Base-by-base conservation (phyloP, 2,113 vertebrate genomes). In the Poecilia latipinna region DNA sequence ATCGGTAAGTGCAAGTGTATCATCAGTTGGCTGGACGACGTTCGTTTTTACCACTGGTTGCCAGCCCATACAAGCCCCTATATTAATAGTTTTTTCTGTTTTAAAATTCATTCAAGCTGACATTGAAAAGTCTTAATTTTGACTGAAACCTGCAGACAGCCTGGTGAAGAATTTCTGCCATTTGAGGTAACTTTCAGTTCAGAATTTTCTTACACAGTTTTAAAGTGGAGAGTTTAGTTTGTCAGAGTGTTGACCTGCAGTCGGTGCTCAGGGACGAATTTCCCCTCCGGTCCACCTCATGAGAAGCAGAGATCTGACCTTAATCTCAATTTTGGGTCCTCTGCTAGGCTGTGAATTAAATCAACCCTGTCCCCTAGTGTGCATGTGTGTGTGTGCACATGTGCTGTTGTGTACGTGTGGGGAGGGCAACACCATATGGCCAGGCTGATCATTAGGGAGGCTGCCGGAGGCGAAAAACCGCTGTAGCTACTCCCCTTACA, bases 381-480 rank as follows among this genome's bases (percentile, higher is more conserved):
- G 69, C 44, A 66, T 51, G 62, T 72, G 71, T 69, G 76, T 73
- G 32, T 74, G 78, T 79, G 77, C 42, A 62, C 61, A 71, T 78
- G 85, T 70, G 70, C 66, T 57, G 61, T 66, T 75, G 72, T 72
- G 64, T 71, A 39, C 69, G 63, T 79, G 57, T 63, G 70, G 54
- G 67, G 60, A 84, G 80, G 78, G 84, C 75, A 80, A 74, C 79
- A 79, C 89, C 93, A 92, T 93, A 92, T 94, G 90, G 92, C 74
- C 85, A 83, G 74, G 83, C 88, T 90, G 88, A 92, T 93, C 93
- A 92, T 94, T 94, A 94, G 87, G 79, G 83, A 90, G 80, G 82
- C 76, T 35, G 90, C 93, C 72, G 72, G 77, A 86, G 94, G 93
- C 90, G 61, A 87, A 72, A 90, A 63, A 93, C 85, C 84, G 32